phyloP scores from a whole-genome alignment of 1,140 invertebrate genomes.

The Drosophila auraria region DNA sequence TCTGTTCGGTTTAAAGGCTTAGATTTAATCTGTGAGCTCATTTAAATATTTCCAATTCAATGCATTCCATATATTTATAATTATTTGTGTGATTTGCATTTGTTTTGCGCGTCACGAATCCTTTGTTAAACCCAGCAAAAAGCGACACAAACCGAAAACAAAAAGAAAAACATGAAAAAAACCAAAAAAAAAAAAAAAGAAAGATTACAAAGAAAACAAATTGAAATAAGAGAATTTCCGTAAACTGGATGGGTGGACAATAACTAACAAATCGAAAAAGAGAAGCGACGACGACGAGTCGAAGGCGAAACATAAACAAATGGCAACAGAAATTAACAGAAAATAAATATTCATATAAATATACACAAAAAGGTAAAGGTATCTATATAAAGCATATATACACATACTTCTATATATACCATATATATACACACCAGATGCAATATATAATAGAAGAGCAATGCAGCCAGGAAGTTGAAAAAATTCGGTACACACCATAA shows the following conservation, averaged over 20 bases:
- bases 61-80: constrained; percentile 19
- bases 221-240: constrained; percentile 73
- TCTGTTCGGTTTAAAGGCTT: constrained; percentile 34
- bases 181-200: constrained; percentile 19
- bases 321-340: constrained; percentile 53
- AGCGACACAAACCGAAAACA: constrained; percentile 12
- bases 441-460: constrained; percentile 33
- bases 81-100: constrained; percentile 36
- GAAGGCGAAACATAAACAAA: constrained; percentile 49
- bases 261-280: constrained; percentile 72
- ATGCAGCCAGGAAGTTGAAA: constrained; percentile 62
- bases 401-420: constrained; percentile 35
- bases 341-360: constrained; percentile 79
- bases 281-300: constrained; percentile 10
- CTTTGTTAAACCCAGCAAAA: constrained; percentile 19
- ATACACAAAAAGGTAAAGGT: constrained; percentile 51
- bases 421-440: constrained; percentile 28
- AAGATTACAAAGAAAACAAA: constrained; percentile 44
- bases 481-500: constrained; percentile 10
- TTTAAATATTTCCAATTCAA: constrained; percentile 45
- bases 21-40: constrained; percentile 33
- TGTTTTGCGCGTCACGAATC: constrained; percentile 6
- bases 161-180: constrained; percentile 5
- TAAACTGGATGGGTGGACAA: constrained; percentile 85
- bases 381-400: constrained; percentile 53